Base-by-base conservation (phyloP, 2,888 invertebrate species). In the Leucophora obtusa region DNA sequence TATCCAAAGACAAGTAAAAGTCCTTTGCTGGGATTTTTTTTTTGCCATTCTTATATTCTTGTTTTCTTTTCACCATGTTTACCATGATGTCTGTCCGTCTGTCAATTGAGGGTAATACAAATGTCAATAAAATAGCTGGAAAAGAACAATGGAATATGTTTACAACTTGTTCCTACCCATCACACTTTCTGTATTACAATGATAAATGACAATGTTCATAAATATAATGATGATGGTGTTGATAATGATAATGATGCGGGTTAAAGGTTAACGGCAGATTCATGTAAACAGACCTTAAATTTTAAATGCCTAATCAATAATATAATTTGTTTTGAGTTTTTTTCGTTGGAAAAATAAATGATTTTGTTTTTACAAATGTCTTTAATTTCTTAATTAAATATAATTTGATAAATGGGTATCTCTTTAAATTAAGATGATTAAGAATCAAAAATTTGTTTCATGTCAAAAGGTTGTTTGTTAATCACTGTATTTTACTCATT, bases 171-270 rank as follows among this genome's bases (percentile, higher is more conserved):
- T 65, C 24, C 51, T 17, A 38, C 18, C 11, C 69, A 54, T 6
- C 10, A 38, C 15, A 60, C n/a, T 24, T 47, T 69, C 24, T 17
- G 14, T 10, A 33, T 28, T 28, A 60, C 56, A 58, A 74, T 66
- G 73, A 70, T 62, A 70, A 70, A 81, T 77, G 70, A 74, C 66
- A 81, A 56, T 77, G 65, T 65, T 73, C 65, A 73, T 73, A 66
- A 69, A 73, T 35, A 51, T 18, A 38, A 35, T 17, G 43, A 51
- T 66, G 66, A 11, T n/a, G 11, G 28, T 43, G n/a, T 15, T 56
- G 58, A 35, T 58, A 51, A 35, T 51, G 69, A 50, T 68, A 66
- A 62, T 72, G 62, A 75, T 53, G 50, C 59, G 53, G 70, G 53
- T 50, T 56, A 63, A 74, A 74, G 53, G 69, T 72, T 65, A 24